These are phyloP conservation scores for Cryptotis parvus DNA, from an alignment of 2,113 vertebrate species.

Conservation along the genomic window DNA sequence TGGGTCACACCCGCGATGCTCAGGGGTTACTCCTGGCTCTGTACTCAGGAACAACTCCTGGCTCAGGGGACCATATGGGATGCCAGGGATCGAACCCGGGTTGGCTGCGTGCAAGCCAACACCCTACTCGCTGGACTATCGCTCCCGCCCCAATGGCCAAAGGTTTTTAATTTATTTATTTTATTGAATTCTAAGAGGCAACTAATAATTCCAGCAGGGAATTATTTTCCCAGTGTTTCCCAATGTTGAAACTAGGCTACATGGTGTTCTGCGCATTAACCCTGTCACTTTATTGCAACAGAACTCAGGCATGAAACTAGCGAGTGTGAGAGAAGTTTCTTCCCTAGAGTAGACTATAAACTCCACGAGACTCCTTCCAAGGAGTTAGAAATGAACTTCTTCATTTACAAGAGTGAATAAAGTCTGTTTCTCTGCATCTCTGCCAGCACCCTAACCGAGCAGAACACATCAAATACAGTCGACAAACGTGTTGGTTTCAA, in stretches of 20 bases:
- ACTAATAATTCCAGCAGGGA: background rate
- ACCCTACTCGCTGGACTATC: too few relatives aligned
- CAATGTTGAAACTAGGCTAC: background rate
- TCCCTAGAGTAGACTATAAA: slow-evolving; percentile 18
- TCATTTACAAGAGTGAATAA: too few relatives aligned
- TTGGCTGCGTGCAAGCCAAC: too few relatives aligned
- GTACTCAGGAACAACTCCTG: too few relatives aligned
- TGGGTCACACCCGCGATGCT: too few relatives aligned
- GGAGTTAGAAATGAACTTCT: too few relatives aligned
- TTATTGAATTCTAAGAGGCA: slow-evolving; percentile 17
- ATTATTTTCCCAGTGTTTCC: too few relatives aligned
- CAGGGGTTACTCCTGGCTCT: too few relatives aligned
- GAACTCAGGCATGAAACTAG: background rate
- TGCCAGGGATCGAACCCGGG: too few relatives aligned
- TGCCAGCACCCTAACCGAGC: background rate
- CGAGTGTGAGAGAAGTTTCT: background rate
- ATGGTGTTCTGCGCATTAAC: background rate
- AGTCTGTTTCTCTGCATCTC: background rate
- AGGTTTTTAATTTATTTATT: too few relatives aligned
- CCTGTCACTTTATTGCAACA: background rate
- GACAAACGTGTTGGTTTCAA: slow-evolving; percentile 26
- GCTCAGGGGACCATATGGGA: too few relatives aligned
- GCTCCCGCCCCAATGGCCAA: too few relatives aligned
- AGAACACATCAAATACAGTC: background rate
- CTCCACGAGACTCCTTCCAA: background rate